phyloP scores from a whole-genome alignment of 1,140 invertebrate species.

The Elysia chlorotica region DNA sequence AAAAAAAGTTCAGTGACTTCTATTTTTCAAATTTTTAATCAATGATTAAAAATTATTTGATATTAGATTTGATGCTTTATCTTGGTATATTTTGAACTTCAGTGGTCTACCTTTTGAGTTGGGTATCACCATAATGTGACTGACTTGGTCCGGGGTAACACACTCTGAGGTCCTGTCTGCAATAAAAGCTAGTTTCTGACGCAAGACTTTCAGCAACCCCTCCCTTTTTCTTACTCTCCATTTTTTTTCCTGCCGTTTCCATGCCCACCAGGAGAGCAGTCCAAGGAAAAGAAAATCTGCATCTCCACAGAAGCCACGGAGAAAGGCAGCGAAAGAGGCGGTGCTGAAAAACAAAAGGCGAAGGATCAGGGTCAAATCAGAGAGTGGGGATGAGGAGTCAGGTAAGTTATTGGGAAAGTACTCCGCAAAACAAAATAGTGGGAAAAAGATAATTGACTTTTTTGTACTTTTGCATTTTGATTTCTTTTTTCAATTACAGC shows the following conservation, averaged over 20 bases:
- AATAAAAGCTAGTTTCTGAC: too few relatives aligned
- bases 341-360: constrained; percentile 32
- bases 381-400: constrained; percentile 43
- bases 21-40: too few relatives aligned
- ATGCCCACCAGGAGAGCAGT: not conserved
- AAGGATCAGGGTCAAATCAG: constrained; percentile 38
- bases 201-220: too few relatives aligned
- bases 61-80: too few relatives aligned
- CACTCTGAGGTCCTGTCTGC: too few relatives aligned
- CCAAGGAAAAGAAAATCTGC: constrained; percentile 11
- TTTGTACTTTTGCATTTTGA: not conserved
- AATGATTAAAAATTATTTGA: too few relatives aligned
- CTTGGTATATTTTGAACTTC: too few relatives aligned
- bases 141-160: too few relatives aligned
- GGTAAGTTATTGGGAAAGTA: constrained; percentile 26
- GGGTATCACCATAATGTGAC: too few relatives aligned
- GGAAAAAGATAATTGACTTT: not conserved
- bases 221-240: too few relatives aligned
- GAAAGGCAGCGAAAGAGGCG: constrained; percentile 16
- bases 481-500: not conserved
- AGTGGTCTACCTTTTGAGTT: too few relatives aligned
- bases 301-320: constrained; percentile 16
- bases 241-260: not conserved
- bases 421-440: not conserved
- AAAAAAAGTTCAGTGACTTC: too few relatives aligned